These are phyloP conservation scores for Stictonetta naevosa DNA, from an alignment of 2,113 vertebrate species.

Conservation along the genomic window DNA sequence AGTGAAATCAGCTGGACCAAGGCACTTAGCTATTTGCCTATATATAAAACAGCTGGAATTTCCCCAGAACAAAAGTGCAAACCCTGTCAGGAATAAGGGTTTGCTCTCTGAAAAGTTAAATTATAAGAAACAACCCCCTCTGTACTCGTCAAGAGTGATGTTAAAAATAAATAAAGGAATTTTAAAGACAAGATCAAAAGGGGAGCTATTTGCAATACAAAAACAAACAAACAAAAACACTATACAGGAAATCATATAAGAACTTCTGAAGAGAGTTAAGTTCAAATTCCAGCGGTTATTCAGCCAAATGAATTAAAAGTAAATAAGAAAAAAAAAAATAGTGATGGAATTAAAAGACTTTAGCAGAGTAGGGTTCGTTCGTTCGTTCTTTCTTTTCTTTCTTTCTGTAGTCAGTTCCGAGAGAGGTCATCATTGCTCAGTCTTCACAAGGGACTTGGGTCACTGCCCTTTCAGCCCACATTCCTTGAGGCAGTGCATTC, in stretches of 20 bases:
- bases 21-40: not conserved
- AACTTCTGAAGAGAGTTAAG: not conserved
- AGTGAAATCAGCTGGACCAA: not conserved
- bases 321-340: not conserved
- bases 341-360: not conserved
- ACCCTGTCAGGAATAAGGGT: not conserved
- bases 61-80: not conserved
- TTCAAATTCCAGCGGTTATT: not conserved
- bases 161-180: not conserved
- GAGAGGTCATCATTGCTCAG: not conserved
- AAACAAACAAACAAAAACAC: not conserved
- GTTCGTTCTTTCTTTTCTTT: not conserved
- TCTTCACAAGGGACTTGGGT: not conserved
- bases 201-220: not conserved
- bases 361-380: not conserved
- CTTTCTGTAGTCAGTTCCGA: not conserved
- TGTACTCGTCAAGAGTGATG: not conserved
- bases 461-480: not conserved
- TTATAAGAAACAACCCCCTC: not conserved
- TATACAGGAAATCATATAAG: not conserved
- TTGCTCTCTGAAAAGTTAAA: not conserved
- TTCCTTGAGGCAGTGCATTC: accelerated
- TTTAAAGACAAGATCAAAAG: not conserved
- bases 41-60: not conserved
- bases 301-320: not conserved